Conservation (phyloP, 2,797 vertebrate genomes). For the Trichosurus vulpecula region DNA sequence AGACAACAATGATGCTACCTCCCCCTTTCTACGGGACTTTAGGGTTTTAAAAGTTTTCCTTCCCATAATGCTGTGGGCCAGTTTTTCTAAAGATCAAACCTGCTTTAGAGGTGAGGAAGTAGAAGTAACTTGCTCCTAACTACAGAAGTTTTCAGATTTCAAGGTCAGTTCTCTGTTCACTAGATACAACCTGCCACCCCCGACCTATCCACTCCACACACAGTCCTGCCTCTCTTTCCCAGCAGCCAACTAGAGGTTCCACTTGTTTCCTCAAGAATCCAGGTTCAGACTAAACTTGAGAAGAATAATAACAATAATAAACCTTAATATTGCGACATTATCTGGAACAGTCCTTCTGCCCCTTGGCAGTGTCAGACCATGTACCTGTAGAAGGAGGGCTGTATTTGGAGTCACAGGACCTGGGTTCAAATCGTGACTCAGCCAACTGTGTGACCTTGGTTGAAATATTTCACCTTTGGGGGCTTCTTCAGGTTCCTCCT, state of each 20-base stretch:
- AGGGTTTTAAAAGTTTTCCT: not conserved
- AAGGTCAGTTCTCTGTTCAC: not conserved
- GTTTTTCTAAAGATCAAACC: too few relatives aligned
- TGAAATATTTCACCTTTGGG: not conserved
- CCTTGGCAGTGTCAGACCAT: not conserved
- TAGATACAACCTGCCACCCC: conserved; percentile 21
- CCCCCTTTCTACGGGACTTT: not conserved
- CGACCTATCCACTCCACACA: not conserved
- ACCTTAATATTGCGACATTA: not conserved
- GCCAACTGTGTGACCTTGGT: not conserved
- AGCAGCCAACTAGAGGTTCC: not conserved
- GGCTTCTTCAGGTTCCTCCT: not conserved
- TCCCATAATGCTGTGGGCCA: too few relatives aligned
- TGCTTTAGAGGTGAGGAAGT: not conserved
- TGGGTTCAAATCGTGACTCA: not conserved
- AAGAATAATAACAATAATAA: too few relatives aligned
- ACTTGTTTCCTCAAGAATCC: not conserved
- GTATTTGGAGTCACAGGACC: not conserved
- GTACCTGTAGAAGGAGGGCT: not conserved
- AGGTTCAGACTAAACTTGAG: not conserved
- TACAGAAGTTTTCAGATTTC: not conserved
- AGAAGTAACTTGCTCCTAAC: not conserved
- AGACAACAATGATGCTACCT: not conserved
- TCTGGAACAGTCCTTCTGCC: not conserved
- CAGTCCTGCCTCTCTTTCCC: not conserved